Evolutionary conservation across 2,113 vertebrate genomes (phyloP).

Genomic region (Mugil cephalus): DNA sequence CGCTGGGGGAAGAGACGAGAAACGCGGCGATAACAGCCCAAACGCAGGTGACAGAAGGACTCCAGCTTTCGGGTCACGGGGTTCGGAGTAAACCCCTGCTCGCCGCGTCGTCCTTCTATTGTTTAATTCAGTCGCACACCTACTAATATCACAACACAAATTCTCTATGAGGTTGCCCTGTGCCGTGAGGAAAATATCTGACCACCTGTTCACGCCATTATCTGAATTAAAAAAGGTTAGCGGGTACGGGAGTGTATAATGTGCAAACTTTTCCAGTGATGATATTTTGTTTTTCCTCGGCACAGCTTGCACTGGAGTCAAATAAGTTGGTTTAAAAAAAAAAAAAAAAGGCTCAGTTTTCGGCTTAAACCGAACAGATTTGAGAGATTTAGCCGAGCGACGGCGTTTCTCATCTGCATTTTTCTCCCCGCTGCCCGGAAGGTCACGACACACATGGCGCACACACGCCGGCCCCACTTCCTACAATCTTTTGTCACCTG

Average conservation of each 20-base stretch:
- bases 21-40: constrained; percentile 65
- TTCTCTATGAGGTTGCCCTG: constrained; percentile 26
- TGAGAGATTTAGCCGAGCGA: constrained; percentile 2
- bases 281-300: constrained; percentile 22
- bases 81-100: constrained; percentile 39
- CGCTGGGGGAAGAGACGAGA: constrained; percentile 58
- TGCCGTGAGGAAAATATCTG: constrained; percentile 45
- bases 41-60: constrained; percentile 74
- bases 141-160: constrained; percentile 63
- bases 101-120: constrained; percentile 26
- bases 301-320: constrained; percentile 22
- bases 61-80: constrained; percentile 58
- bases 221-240: constrained; percentile 37
- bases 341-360: too few relatives aligned
- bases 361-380: constrained; percentile 2
- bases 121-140: constrained; percentile 65
- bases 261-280: constrained; percentile 39
- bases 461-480: constrained; percentile 60
- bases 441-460: constrained; percentile 59
- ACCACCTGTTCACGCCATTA: constrained; percentile 65
- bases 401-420: constrained; percentile 34
- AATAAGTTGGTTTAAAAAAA: constrained; percentile 8
- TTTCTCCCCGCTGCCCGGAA: constrained; percentile 13
- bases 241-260: not conserved
- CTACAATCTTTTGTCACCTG: constrained; percentile 75